phyloP scores from a whole-genome alignment of 2,888 invertebrate species.

The Nymphalis polychloros region DNA sequence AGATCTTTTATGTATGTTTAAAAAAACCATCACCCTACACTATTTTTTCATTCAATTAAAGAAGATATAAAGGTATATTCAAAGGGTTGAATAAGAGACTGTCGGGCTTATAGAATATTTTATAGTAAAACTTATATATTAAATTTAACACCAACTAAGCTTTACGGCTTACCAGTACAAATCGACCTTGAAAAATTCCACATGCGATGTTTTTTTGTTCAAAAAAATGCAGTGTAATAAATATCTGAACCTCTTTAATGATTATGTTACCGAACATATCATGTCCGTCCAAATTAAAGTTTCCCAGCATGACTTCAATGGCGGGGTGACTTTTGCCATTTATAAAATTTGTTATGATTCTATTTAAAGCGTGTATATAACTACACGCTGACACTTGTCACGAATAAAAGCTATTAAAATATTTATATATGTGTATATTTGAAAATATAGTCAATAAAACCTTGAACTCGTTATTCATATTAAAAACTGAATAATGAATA shows the following conservation, averaged over 20 bases:
- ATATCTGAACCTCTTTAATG: conserved; percentile 10
- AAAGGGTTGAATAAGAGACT: too few relatives aligned
- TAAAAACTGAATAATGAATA: too few relatives aligned
- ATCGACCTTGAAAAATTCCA: conserved; percentile 14
- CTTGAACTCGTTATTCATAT: too few relatives aligned
- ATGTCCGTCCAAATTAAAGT: background rate
- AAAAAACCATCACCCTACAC: too few relatives aligned
- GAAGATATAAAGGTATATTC: too few relatives aligned
- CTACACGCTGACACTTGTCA: too few relatives aligned
- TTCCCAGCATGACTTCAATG: background rate
- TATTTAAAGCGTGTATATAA: background rate
- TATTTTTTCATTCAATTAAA: too few relatives aligned
- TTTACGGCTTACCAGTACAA: conserved; percentile 3
- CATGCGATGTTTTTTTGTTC: conserved; percentile 8
- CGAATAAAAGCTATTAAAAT: too few relatives aligned
- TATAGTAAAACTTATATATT: background rate
- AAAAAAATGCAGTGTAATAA: conserved; percentile 9
- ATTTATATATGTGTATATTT: too few relatives aligned
- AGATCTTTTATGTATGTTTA: too few relatives aligned
- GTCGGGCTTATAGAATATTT: too few relatives aligned
- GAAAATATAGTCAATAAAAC: too few relatives aligned
- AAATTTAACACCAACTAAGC: background rate
- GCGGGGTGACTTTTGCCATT: conserved; percentile 3
- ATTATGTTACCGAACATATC: background rate
- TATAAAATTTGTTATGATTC: background rate